Base-by-base conservation (phyloP, 2,888 invertebrate genomes). In the Acrobasis repandana region DNA sequence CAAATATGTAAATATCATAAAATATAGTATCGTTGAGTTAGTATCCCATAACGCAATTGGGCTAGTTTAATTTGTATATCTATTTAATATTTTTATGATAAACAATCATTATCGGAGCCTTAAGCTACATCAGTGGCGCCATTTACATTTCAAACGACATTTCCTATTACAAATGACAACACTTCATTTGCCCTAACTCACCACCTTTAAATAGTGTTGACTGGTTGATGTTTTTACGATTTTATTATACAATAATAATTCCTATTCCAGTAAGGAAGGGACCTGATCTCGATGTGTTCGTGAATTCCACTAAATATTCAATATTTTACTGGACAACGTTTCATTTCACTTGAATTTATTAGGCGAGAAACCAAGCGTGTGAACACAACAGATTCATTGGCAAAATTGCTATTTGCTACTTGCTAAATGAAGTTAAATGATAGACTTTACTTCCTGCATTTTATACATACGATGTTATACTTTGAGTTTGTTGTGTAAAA, bases 261-360 rank as follows among this genome's bases (percentile, higher is more conserved):
- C 67, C 67, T 77, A 74, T 68, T 66, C 67, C 70, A 70, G 82
- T 82, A 76, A 83, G 82, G 83, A 84, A 85, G 76, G 70, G 43
- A 33, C 58, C 63, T 36, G 43, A 33, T 59, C 63, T 36, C 60
- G 65, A 66, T 60, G 59, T 67, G 67, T 72, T 71, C 68, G 64
- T 16, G 14, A 28, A 54, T 60, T 62, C 56, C 38, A 50, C 33
- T 52, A 36, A 59, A 46, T 28, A 68, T 69, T 65, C 68, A 65
- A 69, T 68, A 72, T 77, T 72, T 70, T 71, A 69, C 72, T 71
- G 68, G 71, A 73, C 71, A 69, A 70, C 74, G 73, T 71, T 58
- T 57, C 49, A 61, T 67, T 70, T 67, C 67, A 70, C 72, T 74
- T 72, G 74, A 74, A 75, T 73, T 71, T 70, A 69, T 66, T 47